Conservation (phyloP, 2,797 vertebrate genomes). For the Aldrovandia affinis region DNA sequence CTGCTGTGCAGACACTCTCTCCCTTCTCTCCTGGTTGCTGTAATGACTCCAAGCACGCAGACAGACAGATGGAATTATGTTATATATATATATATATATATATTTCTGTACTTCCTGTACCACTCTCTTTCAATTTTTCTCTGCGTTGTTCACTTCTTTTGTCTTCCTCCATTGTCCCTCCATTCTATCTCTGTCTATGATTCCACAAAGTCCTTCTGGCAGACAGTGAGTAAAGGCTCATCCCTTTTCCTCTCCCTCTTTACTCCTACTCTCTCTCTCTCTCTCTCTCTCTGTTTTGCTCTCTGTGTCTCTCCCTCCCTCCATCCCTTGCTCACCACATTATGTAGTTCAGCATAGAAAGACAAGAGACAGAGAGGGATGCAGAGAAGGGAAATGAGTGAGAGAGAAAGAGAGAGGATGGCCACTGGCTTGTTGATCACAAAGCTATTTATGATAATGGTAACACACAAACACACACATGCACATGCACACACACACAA, state of each 20-base stretch:
- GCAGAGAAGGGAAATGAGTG: conserved; percentile 1
- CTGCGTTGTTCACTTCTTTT: not conserved
- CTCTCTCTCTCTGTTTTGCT: too few relatives aligned
- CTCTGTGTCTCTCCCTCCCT: not conserved
- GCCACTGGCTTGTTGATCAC: not conserved
- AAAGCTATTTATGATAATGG: not conserved
- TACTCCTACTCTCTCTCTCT: not conserved
- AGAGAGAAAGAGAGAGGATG: not conserved
- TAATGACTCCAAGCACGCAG: not conserved
- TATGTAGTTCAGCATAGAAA: not conserved
- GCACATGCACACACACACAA: too few relatives aligned
- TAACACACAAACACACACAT: too few relatives aligned
- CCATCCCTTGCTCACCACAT: not conserved
- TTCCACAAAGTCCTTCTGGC: not conserved
- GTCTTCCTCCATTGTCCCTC: not conserved
- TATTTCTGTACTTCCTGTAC: not conserved
- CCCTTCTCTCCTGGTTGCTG: not conserved
- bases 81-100: too few relatives aligned
- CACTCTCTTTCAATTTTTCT: not conserved
- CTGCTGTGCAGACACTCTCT: too few relatives aligned
- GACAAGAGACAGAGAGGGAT: not conserved
- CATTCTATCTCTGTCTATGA: not conserved
- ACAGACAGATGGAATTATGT: conserved; percentile 6
- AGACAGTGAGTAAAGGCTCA: not conserved
- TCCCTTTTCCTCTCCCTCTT: not conserved